Evolutionary conservation across 2,797 vertebrate genomes (phyloP).

Genomic region (Esox lucius): DNA sequence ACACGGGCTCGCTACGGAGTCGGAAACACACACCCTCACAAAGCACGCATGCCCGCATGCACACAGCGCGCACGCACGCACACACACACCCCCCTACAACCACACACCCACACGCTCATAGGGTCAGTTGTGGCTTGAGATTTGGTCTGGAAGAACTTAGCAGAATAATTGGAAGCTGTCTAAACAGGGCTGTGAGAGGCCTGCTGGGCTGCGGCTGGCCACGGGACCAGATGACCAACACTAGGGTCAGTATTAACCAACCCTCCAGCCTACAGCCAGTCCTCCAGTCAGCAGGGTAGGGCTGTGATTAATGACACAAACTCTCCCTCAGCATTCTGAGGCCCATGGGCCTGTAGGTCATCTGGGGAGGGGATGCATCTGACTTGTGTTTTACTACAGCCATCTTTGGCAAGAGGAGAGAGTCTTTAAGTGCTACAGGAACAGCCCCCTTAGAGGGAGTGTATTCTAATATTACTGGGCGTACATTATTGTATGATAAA

Average conservation of each 20-base stretch:
- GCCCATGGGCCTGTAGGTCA: constrained; percentile 57
- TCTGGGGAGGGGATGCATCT: constrained; percentile 42
- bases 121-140: constrained; percentile 38
- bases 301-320: constrained; percentile 57
- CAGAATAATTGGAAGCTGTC: constrained; percentile 71
- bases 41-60: background rate
- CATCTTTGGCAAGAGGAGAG: constrained; percentile 54
- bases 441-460: constrained; percentile 13
- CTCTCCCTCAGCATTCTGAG: constrained; percentile 27
- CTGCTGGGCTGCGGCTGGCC: constrained; percentile 39
- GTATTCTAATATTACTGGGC: background rate
- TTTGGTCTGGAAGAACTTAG: constrained; percentile 70
- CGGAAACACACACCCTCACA: background rate
- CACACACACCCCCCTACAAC: too few relatives aligned
- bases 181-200: constrained; percentile 58
- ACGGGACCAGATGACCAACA: constrained; percentile 43
- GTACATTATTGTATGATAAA: constrained; percentile 13
- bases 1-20: constrained; percentile 41
- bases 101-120: background rate
- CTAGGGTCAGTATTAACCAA: constrained; percentile 30
- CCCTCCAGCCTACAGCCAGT: constrained; percentile 50
- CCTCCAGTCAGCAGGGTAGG: constrained; percentile 45
- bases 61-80: too few relatives aligned
- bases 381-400: constrained; percentile 65
- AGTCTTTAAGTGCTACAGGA: background rate